Evolutionary conservation across 2,888 invertebrate genomes (phyloP).

Genomic region (Acanthopleura granulata): DNA sequence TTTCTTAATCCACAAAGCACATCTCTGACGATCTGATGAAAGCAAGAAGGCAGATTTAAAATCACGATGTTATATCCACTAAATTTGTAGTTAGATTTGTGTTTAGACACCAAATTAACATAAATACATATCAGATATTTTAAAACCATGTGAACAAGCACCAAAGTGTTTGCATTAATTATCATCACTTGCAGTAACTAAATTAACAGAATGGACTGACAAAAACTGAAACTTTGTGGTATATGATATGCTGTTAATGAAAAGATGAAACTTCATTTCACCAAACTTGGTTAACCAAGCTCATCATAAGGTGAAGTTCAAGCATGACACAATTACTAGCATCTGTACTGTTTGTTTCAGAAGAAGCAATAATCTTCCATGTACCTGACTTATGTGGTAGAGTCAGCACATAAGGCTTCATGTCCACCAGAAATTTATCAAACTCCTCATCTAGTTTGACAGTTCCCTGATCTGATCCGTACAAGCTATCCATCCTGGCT

Average conservation of each 20-base stretch:
- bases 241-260: no score
- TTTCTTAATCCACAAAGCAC: conserved; percentile 69
- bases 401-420: conserved; percentile 67
- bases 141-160: no score
- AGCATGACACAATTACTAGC: no score
- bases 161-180: no score
- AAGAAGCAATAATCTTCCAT: not conserved
- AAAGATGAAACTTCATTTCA: no score
- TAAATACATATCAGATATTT: no score
- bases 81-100: not conserved
- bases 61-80: not conserved
- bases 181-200: no score
- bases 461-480: not conserved
- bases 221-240: no score
- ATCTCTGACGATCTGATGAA: conserved; percentile 62
- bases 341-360: not conserved
- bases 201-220: no score
- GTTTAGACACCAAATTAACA: no score
- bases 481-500: not conserved
- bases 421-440: conserved; percentile 64
- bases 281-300: not conserved
- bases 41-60: not conserved
- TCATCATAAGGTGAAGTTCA: not conserved
- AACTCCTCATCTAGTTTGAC: conserved; percentile 61
- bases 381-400: conserved; percentile 66